phyloP scores from a whole-genome alignment of 2,888 invertebrate genomes.

The Notodonta dromedarius region DNA sequence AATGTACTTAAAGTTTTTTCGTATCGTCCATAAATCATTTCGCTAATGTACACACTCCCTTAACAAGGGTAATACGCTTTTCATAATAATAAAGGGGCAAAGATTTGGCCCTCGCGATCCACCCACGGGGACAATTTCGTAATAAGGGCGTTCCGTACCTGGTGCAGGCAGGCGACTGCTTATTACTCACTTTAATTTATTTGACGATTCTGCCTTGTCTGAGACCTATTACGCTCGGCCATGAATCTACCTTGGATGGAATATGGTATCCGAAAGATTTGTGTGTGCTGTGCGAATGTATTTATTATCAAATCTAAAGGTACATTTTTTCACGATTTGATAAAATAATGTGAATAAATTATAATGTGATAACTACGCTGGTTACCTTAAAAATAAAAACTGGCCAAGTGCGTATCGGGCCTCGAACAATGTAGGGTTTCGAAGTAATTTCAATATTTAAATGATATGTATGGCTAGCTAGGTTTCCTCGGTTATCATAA shows the following conservation, averaged over 20 bases:
- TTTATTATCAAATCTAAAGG: too few species aligned
- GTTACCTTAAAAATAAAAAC: too few species aligned
- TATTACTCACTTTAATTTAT: constrained; percentile 76
- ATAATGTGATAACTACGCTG: too few species aligned
- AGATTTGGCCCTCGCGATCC: constrained; percentile 66
- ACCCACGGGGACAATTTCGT: constrained; percentile 69
- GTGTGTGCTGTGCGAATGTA: too few species aligned
- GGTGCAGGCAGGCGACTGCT: constrained; percentile 64
- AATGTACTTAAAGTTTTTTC: too few species aligned
- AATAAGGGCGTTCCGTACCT: constrained; percentile 65
- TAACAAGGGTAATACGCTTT: constrained; percentile 37
- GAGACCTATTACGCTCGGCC: constrained; percentile 55
- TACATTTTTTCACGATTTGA: too few species aligned
- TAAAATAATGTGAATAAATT: too few species aligned
- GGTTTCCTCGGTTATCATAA: too few species aligned
- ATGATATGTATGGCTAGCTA: too few species aligned
- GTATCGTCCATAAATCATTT: background rate
- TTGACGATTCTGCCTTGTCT: constrained; percentile 64
- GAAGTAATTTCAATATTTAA: too few species aligned
- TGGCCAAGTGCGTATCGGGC: too few species aligned
- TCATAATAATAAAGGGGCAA: constrained; percentile 48
- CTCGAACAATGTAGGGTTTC: too few species aligned
- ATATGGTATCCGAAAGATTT: background rate
- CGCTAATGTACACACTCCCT: constrained; percentile 25
- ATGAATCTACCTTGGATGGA: background rate